phyloP scores from a whole-genome alignment of 2,113 vertebrate species.

The Butorides virescens region DNA sequence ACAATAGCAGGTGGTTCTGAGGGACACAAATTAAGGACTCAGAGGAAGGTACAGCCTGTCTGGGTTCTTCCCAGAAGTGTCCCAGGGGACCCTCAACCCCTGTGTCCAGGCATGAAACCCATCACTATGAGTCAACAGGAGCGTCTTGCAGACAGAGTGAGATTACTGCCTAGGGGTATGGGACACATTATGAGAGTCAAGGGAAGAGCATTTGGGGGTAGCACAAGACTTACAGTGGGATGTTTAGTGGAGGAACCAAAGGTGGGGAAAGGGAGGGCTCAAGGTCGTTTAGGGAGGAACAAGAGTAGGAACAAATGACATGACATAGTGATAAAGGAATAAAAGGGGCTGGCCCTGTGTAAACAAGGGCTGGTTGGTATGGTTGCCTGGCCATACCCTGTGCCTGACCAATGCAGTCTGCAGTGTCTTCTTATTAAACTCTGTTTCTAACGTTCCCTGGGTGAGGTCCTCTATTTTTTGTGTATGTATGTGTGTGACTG shows the following conservation, averaged over 20 bases:
- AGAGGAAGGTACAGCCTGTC: not conserved
- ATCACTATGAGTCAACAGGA: not conserved
- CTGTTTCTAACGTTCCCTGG: not conserved
- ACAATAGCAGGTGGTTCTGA: not conserved
- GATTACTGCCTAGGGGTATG: not conserved
- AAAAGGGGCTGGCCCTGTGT: not conserved
- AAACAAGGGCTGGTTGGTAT: not conserved
- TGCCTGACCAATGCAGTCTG: not conserved
- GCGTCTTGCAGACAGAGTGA: accelerated
- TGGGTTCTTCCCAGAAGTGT: not conserved
- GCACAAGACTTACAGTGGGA: not conserved
- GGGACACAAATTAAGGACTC: not conserved
- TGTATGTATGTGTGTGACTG: accelerated
- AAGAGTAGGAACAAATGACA: not conserved
- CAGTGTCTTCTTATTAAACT: not conserved
- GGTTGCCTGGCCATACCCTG: not conserved
- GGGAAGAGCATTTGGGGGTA: not conserved
- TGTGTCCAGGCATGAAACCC: not conserved
- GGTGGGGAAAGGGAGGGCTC: not conserved
- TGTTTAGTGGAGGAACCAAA: not conserved
- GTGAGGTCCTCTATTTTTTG: not conserved
- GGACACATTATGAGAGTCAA: not conserved
- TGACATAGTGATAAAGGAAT: not conserved
- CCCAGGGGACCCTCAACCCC: not conserved
- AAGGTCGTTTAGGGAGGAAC: not conserved